phyloP scores from a whole-genome alignment of 2,113 vertebrate species.

The Tor tambroides region DNA sequence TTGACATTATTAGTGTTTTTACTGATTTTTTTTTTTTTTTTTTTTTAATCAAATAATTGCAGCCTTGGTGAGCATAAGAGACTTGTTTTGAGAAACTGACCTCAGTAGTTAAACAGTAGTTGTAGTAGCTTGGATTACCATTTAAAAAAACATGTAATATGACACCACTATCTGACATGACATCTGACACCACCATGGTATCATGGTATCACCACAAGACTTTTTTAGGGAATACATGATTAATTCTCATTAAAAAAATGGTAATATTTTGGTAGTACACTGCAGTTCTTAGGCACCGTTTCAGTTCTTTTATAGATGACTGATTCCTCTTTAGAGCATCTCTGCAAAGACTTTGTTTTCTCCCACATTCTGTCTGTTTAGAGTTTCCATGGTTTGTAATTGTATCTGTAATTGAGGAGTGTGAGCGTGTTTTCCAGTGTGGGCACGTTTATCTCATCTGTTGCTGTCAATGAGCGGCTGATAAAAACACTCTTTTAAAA shows the following conservation, averaged over 20 bases:
- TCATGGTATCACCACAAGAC: background rate
- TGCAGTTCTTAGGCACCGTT: background rate
- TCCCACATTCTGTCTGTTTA: background rate
- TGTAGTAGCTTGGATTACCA: background rate
- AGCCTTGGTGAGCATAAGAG: background rate
- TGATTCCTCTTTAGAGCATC: background rate
- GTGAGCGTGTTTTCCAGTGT: background rate
- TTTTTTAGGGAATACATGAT: background rate
- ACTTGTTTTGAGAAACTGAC: background rate
- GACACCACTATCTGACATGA: too few relatives aligned
- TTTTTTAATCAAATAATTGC: background rate
- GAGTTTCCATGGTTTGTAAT: background rate
- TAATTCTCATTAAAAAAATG: background rate
- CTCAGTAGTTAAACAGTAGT: background rate
- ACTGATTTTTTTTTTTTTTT: too few relatives aligned
- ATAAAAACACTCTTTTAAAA: constrained; percentile 9
- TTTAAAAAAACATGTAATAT: too few relatives aligned
- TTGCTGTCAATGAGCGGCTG: background rate
- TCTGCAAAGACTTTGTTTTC: background rate
- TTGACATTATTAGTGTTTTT: too few relatives aligned
- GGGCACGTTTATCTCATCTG: background rate
- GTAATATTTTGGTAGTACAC: background rate
- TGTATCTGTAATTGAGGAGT: background rate
- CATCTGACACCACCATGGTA: background rate
- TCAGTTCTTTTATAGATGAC: background rate